Evolutionary conservation across 2,888 invertebrate species (phyloP), one percentile per base, ranked within the genome.

Genomic region (Celastrina argiolus): DNA sequence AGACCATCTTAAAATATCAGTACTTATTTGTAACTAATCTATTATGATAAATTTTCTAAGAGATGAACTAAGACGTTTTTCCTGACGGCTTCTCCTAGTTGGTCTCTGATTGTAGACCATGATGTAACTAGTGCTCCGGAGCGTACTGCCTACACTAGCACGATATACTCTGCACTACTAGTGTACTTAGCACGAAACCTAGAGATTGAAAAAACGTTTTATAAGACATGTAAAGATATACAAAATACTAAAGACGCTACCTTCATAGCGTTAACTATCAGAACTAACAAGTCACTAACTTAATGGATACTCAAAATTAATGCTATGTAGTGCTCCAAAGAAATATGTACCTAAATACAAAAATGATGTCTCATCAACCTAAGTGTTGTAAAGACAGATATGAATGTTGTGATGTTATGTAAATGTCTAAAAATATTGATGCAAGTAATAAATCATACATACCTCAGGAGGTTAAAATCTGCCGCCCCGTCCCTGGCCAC

Each of bases 121-220:
- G 87, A 82, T 80, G 85, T 87, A 88, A 82, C 88, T 89, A 91
- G 88, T 84, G 88, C 91, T 90, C 90, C 90, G 87, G 89, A 90
- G 91, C 89, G 88, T 86, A 88, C 89, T 88, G 90, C 91, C 91
- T 91, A 91, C 91, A 90, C 91, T 90, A 91, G 90, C 89, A 80
- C 83, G 84, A 81, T 83, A 80, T 82, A 88, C 82, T 83, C 89
- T 87, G 90, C 90, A 85, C 88, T 89, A 90, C 90, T 91, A 90
- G 90, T 91, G 89, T 88, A 89, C 88, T 89, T 91, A 91, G 89
- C 91, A 90, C 91, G 91, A 87, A 90, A 90, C 91, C 91, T 91
- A 91, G 91, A 91, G 91, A 91, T 91, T 91, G 84, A 91, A 91
- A 90, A 91, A 88, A 88, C 78, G 81, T 85, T 85, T 80, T 79